phyloP scores from a whole-genome alignment of 2,888 invertebrate genomes.

The Stratiomys singularior region DNA sequence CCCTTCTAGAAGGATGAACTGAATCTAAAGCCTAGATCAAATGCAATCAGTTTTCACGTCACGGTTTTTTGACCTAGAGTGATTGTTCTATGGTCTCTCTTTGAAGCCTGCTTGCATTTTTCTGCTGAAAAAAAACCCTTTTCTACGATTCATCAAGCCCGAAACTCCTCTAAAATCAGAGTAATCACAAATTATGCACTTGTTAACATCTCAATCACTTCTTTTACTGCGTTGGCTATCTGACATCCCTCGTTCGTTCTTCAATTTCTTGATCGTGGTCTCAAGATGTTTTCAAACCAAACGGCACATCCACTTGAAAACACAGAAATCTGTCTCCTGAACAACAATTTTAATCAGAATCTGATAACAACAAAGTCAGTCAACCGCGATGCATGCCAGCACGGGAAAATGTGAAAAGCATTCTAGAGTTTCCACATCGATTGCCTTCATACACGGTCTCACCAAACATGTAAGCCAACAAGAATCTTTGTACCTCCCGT shows the following conservation, averaged over 20 bases:
- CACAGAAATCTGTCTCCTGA: not conserved
- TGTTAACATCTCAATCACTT: not conserved
- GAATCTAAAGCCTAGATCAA: too few relatives aligned
- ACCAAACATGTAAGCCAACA: too few relatives aligned
- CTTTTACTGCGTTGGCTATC: not conserved
- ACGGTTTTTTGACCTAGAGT: too few relatives aligned
- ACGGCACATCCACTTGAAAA: slow-evolving; percentile 20
- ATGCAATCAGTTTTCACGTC: too few relatives aligned
- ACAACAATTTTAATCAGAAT: slow-evolving; percentile 28
- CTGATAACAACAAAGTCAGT: slow-evolving; percentile 27
- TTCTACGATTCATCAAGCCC: slow-evolving; percentile 9
- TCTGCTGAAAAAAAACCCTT: not conserved
- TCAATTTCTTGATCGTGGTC: not conserved
- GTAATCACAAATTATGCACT: slow-evolving; percentile 2
- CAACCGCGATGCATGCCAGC: not conserved
- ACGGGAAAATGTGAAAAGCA: not conserved
- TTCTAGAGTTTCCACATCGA: not conserved
- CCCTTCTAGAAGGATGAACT: too few relatives aligned
- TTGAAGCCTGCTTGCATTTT: too few relatives aligned
- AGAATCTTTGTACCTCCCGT: slow-evolving; percentile 29
- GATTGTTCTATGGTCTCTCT: too few relatives aligned
- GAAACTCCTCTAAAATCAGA: slow-evolving; percentile 34
- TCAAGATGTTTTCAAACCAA: slow-evolving; percentile 27
- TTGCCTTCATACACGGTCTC: too few relatives aligned
- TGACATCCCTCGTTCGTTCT: not conserved